A percentile compares a stretch with the other conserved stretches of the same genome.
phyloP scores from a whole-genome alignment of 2,113 vertebrate species.

The Nanorana parkeri region DNA sequence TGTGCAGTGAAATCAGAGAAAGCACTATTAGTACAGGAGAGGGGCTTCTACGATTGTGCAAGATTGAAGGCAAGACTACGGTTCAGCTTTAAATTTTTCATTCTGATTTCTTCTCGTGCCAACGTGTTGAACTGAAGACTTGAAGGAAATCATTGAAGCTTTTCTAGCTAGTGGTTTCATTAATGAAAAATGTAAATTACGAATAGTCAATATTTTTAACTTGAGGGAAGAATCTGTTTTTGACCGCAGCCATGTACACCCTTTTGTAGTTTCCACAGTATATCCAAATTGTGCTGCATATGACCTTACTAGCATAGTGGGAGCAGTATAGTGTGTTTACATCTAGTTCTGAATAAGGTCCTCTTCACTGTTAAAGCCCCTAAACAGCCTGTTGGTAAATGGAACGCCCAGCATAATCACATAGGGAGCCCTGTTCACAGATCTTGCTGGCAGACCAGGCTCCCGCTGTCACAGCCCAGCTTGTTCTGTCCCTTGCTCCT shows the following conservation, averaged over 20 bases:
- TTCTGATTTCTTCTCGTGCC: no score
- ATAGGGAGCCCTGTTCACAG: constrained; percentile 47
- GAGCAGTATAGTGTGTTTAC: constrained; percentile 27
- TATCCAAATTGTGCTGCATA: neutral
- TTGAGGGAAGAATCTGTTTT: neutral
- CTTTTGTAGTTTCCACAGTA: constrained; percentile 4
- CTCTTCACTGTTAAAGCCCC: constrained; percentile 7
- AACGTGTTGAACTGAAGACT: neutral
- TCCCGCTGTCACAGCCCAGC: constrained; percentile 15
- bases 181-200: constrained; percentile 22
- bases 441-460: constrained; percentile 3
- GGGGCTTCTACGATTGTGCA: no score
- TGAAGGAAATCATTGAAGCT: constrained; percentile 15
- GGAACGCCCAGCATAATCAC: constrained; percentile 39
- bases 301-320: neutral
- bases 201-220: constrained; percentile 6
- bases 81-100: no score
- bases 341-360: constrained; percentile 33
- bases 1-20: no score
- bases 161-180: constrained; percentile 11
- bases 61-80: no score
- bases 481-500: constrained; percentile 39
- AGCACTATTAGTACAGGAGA: no score
- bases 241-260: constrained; percentile 11
- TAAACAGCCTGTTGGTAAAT: neutral